Evolutionary conservation across 2,888 invertebrate genomes (phyloP), one percentile per base, ranked within the genome.

Genomic region (Phlogophora meticulosa): DNA sequence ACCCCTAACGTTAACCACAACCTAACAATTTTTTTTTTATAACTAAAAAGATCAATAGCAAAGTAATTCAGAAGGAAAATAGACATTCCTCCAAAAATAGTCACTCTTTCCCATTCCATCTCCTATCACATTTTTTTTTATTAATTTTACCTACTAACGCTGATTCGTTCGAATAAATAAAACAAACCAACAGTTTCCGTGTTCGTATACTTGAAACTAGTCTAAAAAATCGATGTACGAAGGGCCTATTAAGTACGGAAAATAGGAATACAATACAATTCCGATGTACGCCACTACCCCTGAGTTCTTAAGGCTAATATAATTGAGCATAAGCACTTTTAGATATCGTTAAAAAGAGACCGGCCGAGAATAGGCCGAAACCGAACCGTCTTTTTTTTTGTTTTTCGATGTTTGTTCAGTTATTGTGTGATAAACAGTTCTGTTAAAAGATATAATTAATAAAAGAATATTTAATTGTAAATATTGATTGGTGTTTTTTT

Each of bases 291-390:
- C 83, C 85, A 83, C 87, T 88, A 88, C 88, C 86, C 83, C 79
- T 79, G 83, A 81, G 82, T 83, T 77, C 91, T 93, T 92, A 92
- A 85, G 85, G 88, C 91, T 93, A 93, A 89, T 90, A 91, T 91
- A 94, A 92, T 95, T 95, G 95, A 95, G 95, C 95, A 94, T 91
- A 95, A 94, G 95, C 94, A 92, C 90, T 78, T 92, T 90, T 88
- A 91, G 86, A 92, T 76, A 64, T 89, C 59, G 53, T 91, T 90
- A 93, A 91, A 80, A 87, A 90, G 28, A 28, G 28, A 28, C 28
- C 28, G 28, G 5, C 5, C 28, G 28, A 28, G 28, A 28, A 28
- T 28, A 28, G 28, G 28, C 28, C 28, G 28, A 28, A 28, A 28
- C 28, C 5, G 28, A 28, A 28, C 28, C 28, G 28, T 4, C n/a